A percentile compares a stretch with the other conserved stretches of the same genome.
Evolutionary conservation across 1,140 invertebrate species (phyloP).

Genomic region (Diuraphis noxia): DNA sequence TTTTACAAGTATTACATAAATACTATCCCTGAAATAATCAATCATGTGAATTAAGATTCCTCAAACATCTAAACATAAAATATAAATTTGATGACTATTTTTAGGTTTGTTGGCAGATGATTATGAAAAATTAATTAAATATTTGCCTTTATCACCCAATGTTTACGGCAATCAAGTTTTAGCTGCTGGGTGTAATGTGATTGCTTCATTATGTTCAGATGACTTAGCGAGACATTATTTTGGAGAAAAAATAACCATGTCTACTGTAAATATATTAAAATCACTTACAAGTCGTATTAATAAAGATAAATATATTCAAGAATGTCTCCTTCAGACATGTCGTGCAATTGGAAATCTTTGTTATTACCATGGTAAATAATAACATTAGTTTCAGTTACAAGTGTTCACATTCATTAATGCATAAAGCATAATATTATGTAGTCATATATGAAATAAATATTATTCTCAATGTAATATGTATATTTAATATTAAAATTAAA

Average conservation of each 20-base stretch:
- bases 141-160: conserved; percentile 25
- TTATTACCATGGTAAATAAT: conserved; percentile 48
- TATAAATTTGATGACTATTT: conserved; percentile 4
- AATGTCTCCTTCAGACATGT: conserved; percentile 36
- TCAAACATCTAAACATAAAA: background rate
- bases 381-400: background rate
- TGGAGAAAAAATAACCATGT: conserved; percentile 18
- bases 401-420: background rate
- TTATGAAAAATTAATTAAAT: conserved; percentile 28
- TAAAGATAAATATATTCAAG: background rate
- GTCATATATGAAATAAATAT: background rate
- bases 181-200: conserved; percentile 21
- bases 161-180: background rate
- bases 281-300: background rate
- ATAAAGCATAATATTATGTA: background rate
- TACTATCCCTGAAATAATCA: background rate
- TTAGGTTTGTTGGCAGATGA: conserved; percentile 31
- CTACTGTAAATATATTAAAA: conserved; percentile 31
- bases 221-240: conserved; percentile 32
- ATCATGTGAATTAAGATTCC: background rate
- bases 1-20: background rate
- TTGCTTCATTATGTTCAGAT: conserved; percentile 40
- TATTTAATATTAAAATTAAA: background rate
- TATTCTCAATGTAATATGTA: background rate
- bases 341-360: conserved; percentile 40